Percentiles rank a stretch among this genome's conserved stretches.
Evolutionary conservation across 2,797 vertebrate species (phyloP).

Genomic region (Scarus forsteni): DNA sequence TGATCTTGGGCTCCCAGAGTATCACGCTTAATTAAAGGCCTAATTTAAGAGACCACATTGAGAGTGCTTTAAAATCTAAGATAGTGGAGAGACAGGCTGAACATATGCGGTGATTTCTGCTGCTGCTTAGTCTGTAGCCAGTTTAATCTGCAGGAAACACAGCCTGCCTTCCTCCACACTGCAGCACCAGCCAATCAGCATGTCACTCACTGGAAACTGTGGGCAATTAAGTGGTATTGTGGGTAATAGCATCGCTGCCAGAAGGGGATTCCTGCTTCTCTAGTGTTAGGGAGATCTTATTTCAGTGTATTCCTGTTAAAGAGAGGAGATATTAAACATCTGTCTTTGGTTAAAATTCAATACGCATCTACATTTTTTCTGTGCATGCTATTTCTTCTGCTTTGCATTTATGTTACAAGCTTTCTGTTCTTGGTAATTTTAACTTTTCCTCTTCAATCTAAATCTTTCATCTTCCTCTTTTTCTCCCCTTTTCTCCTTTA

Average conservation of each 20-base stretch:
- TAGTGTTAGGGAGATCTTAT: conserved; percentile 21
- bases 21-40: conserved; percentile 54
- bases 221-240: conserved; percentile 69
- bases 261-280: conserved; percentile 34
- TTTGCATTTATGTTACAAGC: conserved; percentile 6
- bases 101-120: conserved; percentile 32
- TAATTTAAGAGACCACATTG: conserved; percentile 46
- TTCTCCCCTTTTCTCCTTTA: conserved; percentile 49
- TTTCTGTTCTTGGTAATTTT: background rate
- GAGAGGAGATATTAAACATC: conserved; percentile 26
- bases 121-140: conserved; percentile 22
- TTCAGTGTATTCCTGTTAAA: conserved; percentile 2
- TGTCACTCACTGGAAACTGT: conserved; percentile 60
- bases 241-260: conserved; percentile 59
- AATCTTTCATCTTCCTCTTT: conserved; percentile 28
- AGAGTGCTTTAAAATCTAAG: conserved; percentile 18
- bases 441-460: conserved; percentile 5
- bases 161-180: conserved; percentile 20
- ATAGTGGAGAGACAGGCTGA: conserved; percentile 30
- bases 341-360: conserved; percentile 4
- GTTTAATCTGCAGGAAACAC: conserved; percentile 56
- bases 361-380: conserved; percentile 16
- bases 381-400: conserved; percentile 1
- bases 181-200: conserved; percentile 53
- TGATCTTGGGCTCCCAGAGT: conserved; percentile 21